Evolutionary conservation across 2,113 vertebrate species (phyloP).

Genomic region (Catharus minimus): DNA sequence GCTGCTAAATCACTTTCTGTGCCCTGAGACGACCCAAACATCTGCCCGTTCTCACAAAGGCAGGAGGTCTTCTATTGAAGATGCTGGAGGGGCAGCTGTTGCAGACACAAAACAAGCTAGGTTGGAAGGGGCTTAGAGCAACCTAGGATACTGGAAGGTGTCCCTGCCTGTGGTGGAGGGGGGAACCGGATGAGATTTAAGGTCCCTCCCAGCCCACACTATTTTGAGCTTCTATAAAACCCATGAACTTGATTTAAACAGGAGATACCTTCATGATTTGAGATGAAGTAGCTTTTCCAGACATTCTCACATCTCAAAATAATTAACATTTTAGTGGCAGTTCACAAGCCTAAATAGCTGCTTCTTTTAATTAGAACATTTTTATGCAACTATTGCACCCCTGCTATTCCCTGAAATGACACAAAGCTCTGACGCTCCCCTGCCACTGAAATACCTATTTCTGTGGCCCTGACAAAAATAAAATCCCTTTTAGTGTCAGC

Average conservation of each 20-base stretch:
- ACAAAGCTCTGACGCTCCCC: neutral
- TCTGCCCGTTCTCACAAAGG: accelerated
- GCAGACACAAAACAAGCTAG: neutral
- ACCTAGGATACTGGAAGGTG: neutral
- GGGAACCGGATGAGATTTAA: neutral
- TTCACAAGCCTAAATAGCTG: neutral
- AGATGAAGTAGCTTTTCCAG: neutral
- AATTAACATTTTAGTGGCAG: neutral
- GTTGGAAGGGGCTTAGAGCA: neutral
- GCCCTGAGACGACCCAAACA: neutral
- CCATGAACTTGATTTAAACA: neutral
- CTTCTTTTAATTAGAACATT: neutral
- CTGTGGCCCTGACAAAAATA: neutral
- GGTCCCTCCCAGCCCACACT: neutral
- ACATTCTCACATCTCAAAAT: neutral
- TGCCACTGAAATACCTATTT: neutral
- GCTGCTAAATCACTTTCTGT: neutral
- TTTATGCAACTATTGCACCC: neutral
- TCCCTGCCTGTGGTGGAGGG: neutral
- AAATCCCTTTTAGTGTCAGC: neutral
- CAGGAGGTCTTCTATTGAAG: neutral
- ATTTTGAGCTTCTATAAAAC: neutral
- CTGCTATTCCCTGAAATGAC: neutral
- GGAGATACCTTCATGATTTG: neutral
- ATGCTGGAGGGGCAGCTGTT: neutral